phyloP scores from a whole-genome alignment of 2,888 invertebrate species.

The Drosophila rubida region DNA sequence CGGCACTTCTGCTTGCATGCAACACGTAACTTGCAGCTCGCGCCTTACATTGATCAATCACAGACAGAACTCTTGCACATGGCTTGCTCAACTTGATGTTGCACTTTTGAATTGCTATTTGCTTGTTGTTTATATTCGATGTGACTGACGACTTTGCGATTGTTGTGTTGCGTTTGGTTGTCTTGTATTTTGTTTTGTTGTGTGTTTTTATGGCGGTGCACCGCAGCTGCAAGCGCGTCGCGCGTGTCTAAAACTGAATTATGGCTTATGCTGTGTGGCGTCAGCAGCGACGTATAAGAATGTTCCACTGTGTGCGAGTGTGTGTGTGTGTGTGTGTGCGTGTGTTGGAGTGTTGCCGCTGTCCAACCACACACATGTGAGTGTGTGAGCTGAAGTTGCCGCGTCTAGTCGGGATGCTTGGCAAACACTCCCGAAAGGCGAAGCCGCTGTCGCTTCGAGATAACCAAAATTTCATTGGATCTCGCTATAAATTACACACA shows the following conservation, averaged over 20 bases:
- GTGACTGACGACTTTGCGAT: background rate
- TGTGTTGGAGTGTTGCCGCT: constrained; percentile 28
- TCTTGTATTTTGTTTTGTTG: constrained; percentile 10
- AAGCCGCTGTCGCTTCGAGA: constrained; percentile 31
- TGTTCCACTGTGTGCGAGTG: background rate
- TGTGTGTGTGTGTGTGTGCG: constrained; percentile 7
- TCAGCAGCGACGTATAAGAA: background rate
- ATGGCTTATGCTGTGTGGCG: background rate
- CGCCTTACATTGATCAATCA: too few species aligned
- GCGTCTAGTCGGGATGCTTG: constrained; percentile 10
- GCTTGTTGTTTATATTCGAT: too few species aligned
- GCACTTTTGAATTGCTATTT: too few species aligned
- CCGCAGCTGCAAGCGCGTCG: constrained; percentile 40
- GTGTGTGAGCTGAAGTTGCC: constrained; percentile 28
- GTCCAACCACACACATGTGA: constrained; percentile 35
- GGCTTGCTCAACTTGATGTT: too few species aligned
- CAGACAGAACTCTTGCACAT: too few species aligned
- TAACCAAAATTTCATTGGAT: constrained; percentile 58
- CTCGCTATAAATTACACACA: constrained; percentile 54
- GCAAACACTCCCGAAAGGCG: constrained; percentile 25
- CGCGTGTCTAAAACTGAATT: constrained; percentile 44
- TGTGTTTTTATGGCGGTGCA: constrained; percentile 23
- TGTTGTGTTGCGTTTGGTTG: constrained; percentile 4
- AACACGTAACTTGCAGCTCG: too few species aligned
- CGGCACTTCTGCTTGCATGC: too few species aligned